Base-by-base conservation (phyloP, 2,888 invertebrate genomes). In the Luperina testacea region DNA sequence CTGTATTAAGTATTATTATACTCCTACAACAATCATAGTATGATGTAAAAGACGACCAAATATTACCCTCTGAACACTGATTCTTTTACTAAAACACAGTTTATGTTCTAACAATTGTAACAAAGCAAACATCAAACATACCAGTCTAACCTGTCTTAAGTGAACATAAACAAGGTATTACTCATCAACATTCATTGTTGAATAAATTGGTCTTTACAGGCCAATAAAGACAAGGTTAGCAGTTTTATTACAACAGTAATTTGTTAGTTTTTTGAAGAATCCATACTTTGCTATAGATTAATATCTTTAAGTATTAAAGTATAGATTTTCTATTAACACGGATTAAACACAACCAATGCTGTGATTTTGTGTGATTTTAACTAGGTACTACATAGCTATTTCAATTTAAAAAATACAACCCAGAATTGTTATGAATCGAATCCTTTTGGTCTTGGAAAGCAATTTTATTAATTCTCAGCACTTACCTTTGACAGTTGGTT, bases 401-500 rank as follows among this genome's bases (percentile, higher is more conserved):
- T 0, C 24, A 57, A 48, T 13, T 27, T 38, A 8, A 45, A 38
- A 45, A 57, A 38, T 6, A 38, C n/a, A 27, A 24, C 24, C 7
- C 24, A 32, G 15, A 48, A 20, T 42, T 27, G 5, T 11, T 51
- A 45, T 0, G 32, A 48, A 78, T 45, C 0, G 3, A 32, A 59
- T n/a, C 13, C 0, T 15, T 71, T 59, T 67, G n/a, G n/a, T 45
- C 13, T 24, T 61, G 6, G 9, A 2, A 17, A 15, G 2, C 13
- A 38, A 24, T 8, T 65, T 11, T 4, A 63, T 42, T 67, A 75
- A 64, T 24, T 69, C 15, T 65, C n/a, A 51, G 7, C 8, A 24
- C 80, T 85, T 91, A 97, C 97, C 97, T 95, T 98, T 97, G 0
- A 97, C 97, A 17, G 97, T 97, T 7, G 98, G 97, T 82, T 97